Base-by-base conservation (phyloP, 2,113 vertebrate genomes). In the Pituophis catenifer region DNA sequence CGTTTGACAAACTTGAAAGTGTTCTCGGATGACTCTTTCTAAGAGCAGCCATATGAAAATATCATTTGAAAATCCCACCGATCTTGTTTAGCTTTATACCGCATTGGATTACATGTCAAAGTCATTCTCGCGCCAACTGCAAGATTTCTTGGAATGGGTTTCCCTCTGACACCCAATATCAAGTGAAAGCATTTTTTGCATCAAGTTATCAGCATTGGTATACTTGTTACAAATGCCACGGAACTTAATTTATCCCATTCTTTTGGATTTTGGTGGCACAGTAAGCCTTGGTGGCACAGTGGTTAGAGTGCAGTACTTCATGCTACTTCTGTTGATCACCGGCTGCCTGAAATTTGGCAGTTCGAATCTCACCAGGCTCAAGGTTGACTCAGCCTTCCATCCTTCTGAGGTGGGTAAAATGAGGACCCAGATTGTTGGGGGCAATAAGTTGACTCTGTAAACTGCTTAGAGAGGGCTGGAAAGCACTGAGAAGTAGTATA, bases 11-110 rank as follows among this genome's bases (percentile, higher is more conserved):
- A 97, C 88, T 95, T 62, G 2, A 29, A 95, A 90, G 90, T 85
- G 62, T 90, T 95, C 96, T 94, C 95, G 91, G n/a, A 90, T 95
- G 95, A 90, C 91, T 96, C 90, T 91, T 91, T 93, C 2, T 96
- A 97, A 96, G 92, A 90, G 94, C 92, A 95, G 90, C 97, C 96
- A 96, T 96, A 95, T 96, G 96, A 97, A 97, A 94, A 91, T 96
- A 54, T 95, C 93, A 97, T 97, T 97, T 96, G 94, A 17, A 94
- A 97, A 94, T 96, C 96, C 95, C 96, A 96, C 86, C 93, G 95
- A 97, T 96, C 96, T 95, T 94, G 70, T 95, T 94, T 96, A 90
- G 89, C 94, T 97, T 97, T 94, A 95, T 90, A 92, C 89, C 94
- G 88, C 94, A 38, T 93, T 92, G 90, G 93, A 95, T 94, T 94